Conservation (phyloP, 2,113 vertebrate species). For the Xiphophorus hellerii region DNA sequence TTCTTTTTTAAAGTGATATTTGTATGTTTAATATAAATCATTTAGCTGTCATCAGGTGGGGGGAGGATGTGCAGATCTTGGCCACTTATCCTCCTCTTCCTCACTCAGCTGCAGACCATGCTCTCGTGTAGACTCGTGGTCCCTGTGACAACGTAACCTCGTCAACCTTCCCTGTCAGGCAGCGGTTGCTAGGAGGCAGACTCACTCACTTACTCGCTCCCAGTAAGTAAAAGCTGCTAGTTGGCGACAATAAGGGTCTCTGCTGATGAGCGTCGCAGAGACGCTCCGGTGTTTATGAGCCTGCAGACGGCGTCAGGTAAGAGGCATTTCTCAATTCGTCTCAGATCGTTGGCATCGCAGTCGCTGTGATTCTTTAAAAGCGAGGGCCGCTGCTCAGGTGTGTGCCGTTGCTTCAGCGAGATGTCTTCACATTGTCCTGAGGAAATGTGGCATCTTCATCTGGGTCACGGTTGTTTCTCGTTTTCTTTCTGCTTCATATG, state of each 20-base stretch:
- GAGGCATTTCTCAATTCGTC: neutral
- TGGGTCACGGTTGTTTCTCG: neutral
- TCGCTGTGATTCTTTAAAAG: neutral
- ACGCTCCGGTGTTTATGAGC: slow-evolving; percentile 6
- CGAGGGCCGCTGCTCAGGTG: neutral
- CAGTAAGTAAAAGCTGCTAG: slow-evolving; percentile 10
- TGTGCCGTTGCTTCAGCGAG: neutral
- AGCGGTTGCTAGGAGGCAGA: slow-evolving; percentile 59
- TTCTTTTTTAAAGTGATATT: neutral
- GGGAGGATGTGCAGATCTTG: slow-evolving; percentile 4
- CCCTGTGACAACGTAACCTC: slow-evolving; percentile 29
- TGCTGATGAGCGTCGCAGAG: slow-evolving; percentile 21
- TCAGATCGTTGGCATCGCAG: neutral
- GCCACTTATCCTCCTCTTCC: neutral
- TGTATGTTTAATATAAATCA: slow-evolving; percentile 19
- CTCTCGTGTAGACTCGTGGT: slow-evolving; percentile 25
- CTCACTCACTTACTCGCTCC: slow-evolving; percentile 3
- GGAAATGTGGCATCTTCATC: slow-evolving; percentile 11
- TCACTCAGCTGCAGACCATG: slow-evolving; percentile 5
- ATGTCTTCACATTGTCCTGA: neutral
- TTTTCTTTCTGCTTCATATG: neutral
- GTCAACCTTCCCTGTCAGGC: slow-evolving; percentile 37
- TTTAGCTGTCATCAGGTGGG: neutral
- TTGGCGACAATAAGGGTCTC: slow-evolving; percentile 27
- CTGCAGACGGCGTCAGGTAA: slow-evolving; percentile 29